Percentiles rank a stretch among this genome's conserved stretches.
phyloP scores from a whole-genome alignment of 2,888 invertebrate species.

The Drosophila affinis region DNA sequence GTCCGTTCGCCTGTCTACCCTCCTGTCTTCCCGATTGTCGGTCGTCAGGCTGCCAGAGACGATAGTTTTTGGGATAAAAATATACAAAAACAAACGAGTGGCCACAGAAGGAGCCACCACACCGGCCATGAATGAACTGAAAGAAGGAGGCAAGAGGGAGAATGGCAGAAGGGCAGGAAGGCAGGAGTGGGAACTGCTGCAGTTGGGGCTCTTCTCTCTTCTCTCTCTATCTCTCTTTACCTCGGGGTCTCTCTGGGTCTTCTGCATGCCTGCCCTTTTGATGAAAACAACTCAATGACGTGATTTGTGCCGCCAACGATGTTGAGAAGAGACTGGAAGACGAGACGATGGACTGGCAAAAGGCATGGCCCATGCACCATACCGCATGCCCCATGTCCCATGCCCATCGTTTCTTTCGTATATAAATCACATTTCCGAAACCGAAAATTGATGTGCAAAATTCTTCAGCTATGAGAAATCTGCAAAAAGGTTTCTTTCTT shows the following conservation, averaged over 20 bases:
- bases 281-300: conserved; percentile 81
- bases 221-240: neutral
- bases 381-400: conserved; percentile 22
- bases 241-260: conserved; percentile 1
- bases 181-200: neutral
- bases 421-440: conserved; percentile 70
- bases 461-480: conserved; percentile 45
- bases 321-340: conserved; percentile 25
- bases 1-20: conserved; percentile 6
- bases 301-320: conserved; percentile 79
- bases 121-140: conserved; percentile 37
- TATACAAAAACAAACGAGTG: conserved; percentile 59
- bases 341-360: conserved; percentile 33
- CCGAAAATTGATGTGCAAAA: conserved; percentile 73
- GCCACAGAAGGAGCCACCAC: conserved; percentile 10
- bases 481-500: conserved; percentile 25
- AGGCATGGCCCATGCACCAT: conserved; percentile 20
- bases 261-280: conserved; percentile 77
- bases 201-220: neutral
- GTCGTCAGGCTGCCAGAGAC: conserved; percentile 62
- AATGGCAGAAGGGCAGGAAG: conserved; percentile 3
- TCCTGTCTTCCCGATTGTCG: conserved; percentile 11
- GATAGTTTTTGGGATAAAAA: conserved; percentile 80
- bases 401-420: conserved; percentile 52
- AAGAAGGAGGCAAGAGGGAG: conserved; percentile 52